Base-by-base conservation (phyloP, 2,113 vertebrate species). In the Eonycteris spelaea region DNA sequence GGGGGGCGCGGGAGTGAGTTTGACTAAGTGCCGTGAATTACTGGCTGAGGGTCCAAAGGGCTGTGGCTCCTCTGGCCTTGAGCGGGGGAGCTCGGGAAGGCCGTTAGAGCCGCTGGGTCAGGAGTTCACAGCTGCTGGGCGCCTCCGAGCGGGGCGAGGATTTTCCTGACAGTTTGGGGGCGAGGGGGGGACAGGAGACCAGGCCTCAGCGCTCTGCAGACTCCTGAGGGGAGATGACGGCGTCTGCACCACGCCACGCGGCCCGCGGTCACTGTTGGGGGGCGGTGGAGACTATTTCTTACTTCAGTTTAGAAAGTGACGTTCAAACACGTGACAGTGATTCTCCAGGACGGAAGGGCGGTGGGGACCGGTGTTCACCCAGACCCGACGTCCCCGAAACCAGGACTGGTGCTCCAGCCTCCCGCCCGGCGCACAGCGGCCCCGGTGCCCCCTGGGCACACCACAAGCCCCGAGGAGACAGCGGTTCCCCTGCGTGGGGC, bases 21-120 rank as follows among this genome's bases (percentile, higher is more conserved):
- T 86, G 38, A 97, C 97, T 97, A 94, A 98, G 96, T 96, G 93
- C 86, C 84, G 40, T 97, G 98, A 98, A 98, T 99, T 99, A 99
- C 98, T 98, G 97, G 98, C 96, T 79, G 35, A 92, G 83, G 43
- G 63, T 94, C 90, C 75, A 67, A 85, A 96, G 96, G 92, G 63
- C 94, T 73, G 95, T 43, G 48, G 96, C 97, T 98, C 96, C 95
- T 70, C 97, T 98, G 98, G 98, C 98, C 98, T 98, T 98, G 98
- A 98, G 98, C 92, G 65, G 96, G 97, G 98, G 90, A 98, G 96
- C 97, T 98, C 94, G 97, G 98, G 98, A 97, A 97, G 10, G 98
- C 87, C 98, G 97, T 98, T 97, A 96, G 96, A 98, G 96, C 97
- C 97, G 97, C 98, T 94, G 98, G 98, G 98, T 98, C 98, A 98